A percentile compares a stretch with the other conserved stretches of the same genome.
These are phyloP conservation scores for Amiota minor DNA, from an alignment of 2,888 invertebrate species.

Conservation along the genomic window DNA sequence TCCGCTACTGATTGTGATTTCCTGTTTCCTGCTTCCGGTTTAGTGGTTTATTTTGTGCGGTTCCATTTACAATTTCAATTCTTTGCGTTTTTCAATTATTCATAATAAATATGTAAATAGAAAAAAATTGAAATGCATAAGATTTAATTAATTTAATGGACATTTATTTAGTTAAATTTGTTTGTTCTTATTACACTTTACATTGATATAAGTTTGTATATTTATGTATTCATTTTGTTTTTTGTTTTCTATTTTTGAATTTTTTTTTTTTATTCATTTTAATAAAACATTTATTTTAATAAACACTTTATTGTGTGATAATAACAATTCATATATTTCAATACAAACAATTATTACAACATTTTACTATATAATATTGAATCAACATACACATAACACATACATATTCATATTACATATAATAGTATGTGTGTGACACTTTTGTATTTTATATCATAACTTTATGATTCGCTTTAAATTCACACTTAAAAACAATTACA, in stretches of 20 bases:
- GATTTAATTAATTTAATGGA: conserved; percentile 50
- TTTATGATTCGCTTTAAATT: background rate
- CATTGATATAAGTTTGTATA: conserved; percentile 62
- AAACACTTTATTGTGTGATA: conserved; percentile 9
- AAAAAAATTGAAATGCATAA: background rate
- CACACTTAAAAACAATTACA: background rate
- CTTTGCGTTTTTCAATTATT: too few species aligned
- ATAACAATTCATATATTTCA: background rate
- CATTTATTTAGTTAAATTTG: conserved; percentile 35
- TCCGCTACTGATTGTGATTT: too few species aligned
- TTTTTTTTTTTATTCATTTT: background rate
- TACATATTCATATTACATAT: background rate
- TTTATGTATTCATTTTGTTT: too few species aligned
- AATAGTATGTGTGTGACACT: background rate
- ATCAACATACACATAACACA: background rate
- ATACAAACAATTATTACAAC: conserved; percentile 6
- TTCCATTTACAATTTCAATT: too few species aligned
- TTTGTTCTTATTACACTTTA: conserved; percentile 53
- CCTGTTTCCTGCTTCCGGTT: too few species aligned
- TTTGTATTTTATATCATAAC: background rate
- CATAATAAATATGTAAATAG: too few species aligned
- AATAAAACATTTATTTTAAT: conserved; percentile 26
- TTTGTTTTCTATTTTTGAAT: too few species aligned
- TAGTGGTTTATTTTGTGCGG: too few species aligned
- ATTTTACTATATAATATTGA: conserved; percentile 11